A percentile compares a stretch with the other conserved stretches of the same genome.
Evolutionary conservation across 2,113 vertebrate species (phyloP).

Genomic region (Passer montanus): DNA sequence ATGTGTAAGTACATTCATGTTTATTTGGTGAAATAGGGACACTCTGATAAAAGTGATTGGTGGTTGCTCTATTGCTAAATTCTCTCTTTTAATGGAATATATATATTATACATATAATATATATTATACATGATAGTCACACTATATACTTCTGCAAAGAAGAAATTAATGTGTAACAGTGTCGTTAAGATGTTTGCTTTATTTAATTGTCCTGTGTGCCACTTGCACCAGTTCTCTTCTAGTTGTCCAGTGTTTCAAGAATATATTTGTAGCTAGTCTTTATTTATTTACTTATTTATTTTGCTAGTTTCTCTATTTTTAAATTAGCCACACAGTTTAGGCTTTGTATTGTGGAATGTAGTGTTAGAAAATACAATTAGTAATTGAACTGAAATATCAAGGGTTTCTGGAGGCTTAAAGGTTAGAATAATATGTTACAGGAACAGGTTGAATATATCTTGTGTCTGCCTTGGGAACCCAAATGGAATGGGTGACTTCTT

Average conservation of each 20-base stretch:
- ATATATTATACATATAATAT: too few species aligned
- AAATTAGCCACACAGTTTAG: not conserved
- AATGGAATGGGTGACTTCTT: not conserved
- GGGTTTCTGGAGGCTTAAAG: not conserved
- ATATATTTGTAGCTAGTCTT: not conserved
- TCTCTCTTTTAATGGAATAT: not conserved
- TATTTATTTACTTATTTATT: not conserved
- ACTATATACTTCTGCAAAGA: not conserved
- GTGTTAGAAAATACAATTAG: not conserved
- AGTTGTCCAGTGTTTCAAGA: not conserved
- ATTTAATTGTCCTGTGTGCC: not conserved
- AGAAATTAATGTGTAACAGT: not conserved
- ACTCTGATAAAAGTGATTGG: not conserved
- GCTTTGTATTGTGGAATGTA: not conserved
- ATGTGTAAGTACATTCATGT: not conserved
- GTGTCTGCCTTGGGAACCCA: not conserved
- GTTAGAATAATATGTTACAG: not conserved
- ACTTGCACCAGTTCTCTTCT: not conserved
- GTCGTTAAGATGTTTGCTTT: not conserved
- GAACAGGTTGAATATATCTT: not conserved
- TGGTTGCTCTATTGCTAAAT: not conserved
- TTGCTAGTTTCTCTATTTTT: not conserved
- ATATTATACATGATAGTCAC: not conserved
- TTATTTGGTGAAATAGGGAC: not conserved
- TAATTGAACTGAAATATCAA: not conserved